Base-by-base conservation (phyloP, 2,113 vertebrate species). In the Toxotes chatareus region DNA sequence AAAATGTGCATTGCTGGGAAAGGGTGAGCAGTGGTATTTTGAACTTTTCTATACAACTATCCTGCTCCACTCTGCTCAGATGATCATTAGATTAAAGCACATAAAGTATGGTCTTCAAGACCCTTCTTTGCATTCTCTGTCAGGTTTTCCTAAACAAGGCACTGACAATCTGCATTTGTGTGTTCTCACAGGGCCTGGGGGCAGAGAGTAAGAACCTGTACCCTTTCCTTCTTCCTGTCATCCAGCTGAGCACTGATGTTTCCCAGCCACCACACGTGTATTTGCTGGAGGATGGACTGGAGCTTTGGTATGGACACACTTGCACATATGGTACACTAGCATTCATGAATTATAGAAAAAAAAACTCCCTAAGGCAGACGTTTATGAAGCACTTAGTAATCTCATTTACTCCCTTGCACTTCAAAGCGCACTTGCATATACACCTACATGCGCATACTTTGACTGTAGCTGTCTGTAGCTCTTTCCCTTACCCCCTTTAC, bases 191-290 rank as follows among this genome's bases (percentile, higher is more conserved):
- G 98, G 98, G 98, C 82, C 93, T 99, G 68, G 97, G 98, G 86
- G 95, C 97, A 82, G 97, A 99, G 85, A 98, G 98, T 93, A 98
- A 96, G 94, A 99, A 98, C 93, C 95, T 99, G 51, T 99, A 99
- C 84, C 96, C 97, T 78, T 99, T 99, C 93, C 96, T 99, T 32
- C 96, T 99, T 83, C 98, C 98, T 71, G 96, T 99, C 91, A 99
- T 99, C 94, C 98, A 99, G 56, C 95, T 99, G 89, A 99, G 98
- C 94, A 99, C 98, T 11, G 98, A 99, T 87, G 97, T 99, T 83
- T 97, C 96, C 12, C 97, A 99, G 89, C 98, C 98, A n/a, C 98
- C 97, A 17, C 98, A 99, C 83, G 97, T 99, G 47, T 99, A 99
- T 93, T 96, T 99, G 91, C 94, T 99, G 86, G 98, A 99, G 95